Evolutionary conservation across 2,113 vertebrate species (phyloP), one percentile per base, ranked within the genome.

Genomic region (Electrona antarctica): DNA sequence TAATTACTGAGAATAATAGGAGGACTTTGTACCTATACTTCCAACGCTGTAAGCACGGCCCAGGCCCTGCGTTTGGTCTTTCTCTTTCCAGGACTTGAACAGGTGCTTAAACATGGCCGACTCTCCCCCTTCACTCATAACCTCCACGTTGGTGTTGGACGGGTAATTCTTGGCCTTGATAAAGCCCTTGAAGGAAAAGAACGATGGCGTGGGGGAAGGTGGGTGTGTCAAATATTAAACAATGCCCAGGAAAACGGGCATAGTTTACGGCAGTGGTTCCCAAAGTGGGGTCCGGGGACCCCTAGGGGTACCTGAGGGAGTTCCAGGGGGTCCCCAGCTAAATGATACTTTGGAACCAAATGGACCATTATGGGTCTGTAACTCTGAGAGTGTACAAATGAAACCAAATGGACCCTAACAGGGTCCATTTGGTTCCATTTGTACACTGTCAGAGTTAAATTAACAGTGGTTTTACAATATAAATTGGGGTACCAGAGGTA

Each of bases 91-190:
- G 66, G 89, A 94, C 81, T 94, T 93, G 88, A 97, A 97, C 46
- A 96, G 88, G 58, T 97, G 95, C 52, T 97, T 96, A 80, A 97
- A 97, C 92, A 96, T 93, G 12, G 95, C 93, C 0, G 96, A 95
- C 74, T 97, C 96, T 6, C 93, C 95, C 28, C 95, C 95, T 2
- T 97, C 96, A 0, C 80, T 89, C 83, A 97, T 93, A 75, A 97
- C 94, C 72, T 96, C 93, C 46, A 97, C 71, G 0, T 90, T 92
- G 48, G 95, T 97, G 69, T 83, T 93, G 2, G 93, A 7, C 11
- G 95, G 94, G 69, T 97, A 97, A 15, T 93, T 94, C 67, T 97
- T 97, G 67, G 95, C 95, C 85, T 96, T 95, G 76, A 97, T 96
- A 63, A 94, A 97, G 47, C 94, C 94, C 96, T 97, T 65, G 29